These are phyloP conservation scores for Mico argentatus DNA, from an alignment of 2,797 vertebrate genomes.

Conservation along the genomic window DNA sequence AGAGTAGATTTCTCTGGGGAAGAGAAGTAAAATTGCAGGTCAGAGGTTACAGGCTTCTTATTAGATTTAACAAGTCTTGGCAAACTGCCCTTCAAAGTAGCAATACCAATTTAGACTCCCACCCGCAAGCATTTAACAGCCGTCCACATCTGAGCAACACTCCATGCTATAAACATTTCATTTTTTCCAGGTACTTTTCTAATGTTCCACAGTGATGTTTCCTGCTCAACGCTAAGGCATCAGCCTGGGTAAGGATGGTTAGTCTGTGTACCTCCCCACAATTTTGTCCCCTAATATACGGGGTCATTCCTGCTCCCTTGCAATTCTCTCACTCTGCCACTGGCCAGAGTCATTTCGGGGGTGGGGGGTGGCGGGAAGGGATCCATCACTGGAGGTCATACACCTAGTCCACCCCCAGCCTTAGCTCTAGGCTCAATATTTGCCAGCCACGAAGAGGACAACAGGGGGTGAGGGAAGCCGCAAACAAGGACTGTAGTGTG, in stretches of 20 bases:
- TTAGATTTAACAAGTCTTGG: not conserved
- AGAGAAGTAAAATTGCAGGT: not conserved
- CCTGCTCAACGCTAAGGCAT: not conserved
- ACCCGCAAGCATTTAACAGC: not conserved
- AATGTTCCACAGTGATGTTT: not conserved
- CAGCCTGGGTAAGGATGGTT: not conserved
- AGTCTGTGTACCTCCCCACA: not conserved
- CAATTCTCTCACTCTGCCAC: not conserved
- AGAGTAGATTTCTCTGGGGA: not conserved
- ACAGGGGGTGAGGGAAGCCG: accelerated
- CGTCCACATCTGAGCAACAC: not conserved
- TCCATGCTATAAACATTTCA: not conserved
- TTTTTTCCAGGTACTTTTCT: not conserved
- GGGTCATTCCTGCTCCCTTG: not conserved
- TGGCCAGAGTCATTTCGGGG: not conserved
- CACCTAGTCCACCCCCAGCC: not conserved
- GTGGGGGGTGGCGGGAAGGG: not conserved
- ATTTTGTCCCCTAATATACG: not conserved
- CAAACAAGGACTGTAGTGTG: not conserved
- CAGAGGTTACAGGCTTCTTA: not conserved
- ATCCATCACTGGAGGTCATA: not conserved
- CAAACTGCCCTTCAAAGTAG: not conserved
- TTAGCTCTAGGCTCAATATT: not conserved
- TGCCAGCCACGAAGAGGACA: not conserved
- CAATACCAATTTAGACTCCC: not conserved